Conservation (phyloP, 2,888 invertebrate species). For the Ochropacha duplaris region DNA sequence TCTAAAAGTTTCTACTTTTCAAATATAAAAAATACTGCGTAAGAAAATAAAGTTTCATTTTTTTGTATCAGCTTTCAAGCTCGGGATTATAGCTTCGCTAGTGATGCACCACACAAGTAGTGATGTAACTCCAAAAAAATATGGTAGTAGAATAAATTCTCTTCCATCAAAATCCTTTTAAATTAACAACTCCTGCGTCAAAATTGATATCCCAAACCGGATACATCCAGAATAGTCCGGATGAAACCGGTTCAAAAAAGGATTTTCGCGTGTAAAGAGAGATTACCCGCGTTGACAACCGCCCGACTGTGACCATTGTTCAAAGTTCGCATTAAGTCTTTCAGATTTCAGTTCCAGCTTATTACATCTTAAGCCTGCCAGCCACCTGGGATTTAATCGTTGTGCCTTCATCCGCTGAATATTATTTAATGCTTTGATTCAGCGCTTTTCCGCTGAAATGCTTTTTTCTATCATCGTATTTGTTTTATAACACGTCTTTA, state of each 20-base stretch:
- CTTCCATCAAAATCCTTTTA: not conserved
- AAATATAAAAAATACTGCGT: not conserved
- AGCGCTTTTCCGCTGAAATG: not conserved
- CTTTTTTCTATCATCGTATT: not conserved
- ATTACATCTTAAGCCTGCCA: conserved; percentile 42
- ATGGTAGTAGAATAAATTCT: not conserved
- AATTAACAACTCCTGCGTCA: not conserved
- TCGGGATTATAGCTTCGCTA: not conserved
- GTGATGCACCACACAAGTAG: not conserved
- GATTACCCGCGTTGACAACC: conserved; percentile 60
- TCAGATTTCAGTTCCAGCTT: conserved; percentile 36
- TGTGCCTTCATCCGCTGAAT: not conserved
- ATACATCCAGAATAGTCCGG: conserved; percentile 33
- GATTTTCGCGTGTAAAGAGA: conserved; percentile 38
- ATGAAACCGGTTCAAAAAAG: conserved; percentile 32
- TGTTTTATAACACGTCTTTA: not conserved
- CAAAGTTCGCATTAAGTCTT: conserved; percentile 37
- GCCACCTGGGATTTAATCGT: conserved; percentile 38
- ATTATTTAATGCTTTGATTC: not conserved
- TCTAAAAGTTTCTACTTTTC: not conserved
- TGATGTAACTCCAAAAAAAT: not conserved
- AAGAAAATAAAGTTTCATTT: not conserved
- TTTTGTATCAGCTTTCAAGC: not conserved
- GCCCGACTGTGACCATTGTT: conserved; percentile 51
- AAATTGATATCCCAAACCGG: conserved; percentile 22